These are phyloP conservation scores for Tanypteryx hageni DNA, from an alignment of 2,888 invertebrate species.

Conservation along the genomic window DNA sequence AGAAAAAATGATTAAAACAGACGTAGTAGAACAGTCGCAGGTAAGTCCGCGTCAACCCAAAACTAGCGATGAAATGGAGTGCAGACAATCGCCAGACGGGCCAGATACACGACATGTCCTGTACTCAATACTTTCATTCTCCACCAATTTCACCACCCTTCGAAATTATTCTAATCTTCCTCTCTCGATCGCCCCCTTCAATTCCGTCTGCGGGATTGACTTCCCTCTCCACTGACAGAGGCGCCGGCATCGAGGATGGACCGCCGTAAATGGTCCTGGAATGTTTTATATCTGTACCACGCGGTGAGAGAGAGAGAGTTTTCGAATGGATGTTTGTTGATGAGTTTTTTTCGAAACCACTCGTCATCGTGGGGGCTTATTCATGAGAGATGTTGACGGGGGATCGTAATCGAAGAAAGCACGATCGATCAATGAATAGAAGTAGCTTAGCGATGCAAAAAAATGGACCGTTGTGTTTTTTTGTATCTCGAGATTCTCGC, in stretches of 20 bases:
- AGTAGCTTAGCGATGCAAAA: neutral
- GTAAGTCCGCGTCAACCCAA: neutral
- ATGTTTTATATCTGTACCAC: neutral
- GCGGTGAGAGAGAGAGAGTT: neutral
- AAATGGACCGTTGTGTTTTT: no score
- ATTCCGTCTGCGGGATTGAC: neutral
- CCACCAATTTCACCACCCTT: no score
- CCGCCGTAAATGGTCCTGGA: neutral
- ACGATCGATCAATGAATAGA: neutral
- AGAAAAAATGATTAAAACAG: neutral
- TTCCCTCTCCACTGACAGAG: neutral
- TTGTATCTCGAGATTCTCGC: no score
- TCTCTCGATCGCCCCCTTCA: neutral
- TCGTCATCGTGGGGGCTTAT: neutral
- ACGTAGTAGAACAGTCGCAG: neutral
- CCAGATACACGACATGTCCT: neutral
- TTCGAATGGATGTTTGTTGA: slow-evolving; percentile 14
- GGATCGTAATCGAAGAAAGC: neutral
- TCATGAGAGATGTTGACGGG: neutral
- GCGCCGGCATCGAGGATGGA: neutral
- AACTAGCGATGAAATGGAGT: no score
- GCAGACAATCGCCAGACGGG: neutral
- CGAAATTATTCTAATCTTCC: neutral
- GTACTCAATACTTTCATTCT: neutral
- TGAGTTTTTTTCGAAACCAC: slow-evolving; percentile 14